Evolutionary conservation across 2,113 vertebrate genomes (phyloP).

Genomic region (Vulpes lagopus): DNA sequence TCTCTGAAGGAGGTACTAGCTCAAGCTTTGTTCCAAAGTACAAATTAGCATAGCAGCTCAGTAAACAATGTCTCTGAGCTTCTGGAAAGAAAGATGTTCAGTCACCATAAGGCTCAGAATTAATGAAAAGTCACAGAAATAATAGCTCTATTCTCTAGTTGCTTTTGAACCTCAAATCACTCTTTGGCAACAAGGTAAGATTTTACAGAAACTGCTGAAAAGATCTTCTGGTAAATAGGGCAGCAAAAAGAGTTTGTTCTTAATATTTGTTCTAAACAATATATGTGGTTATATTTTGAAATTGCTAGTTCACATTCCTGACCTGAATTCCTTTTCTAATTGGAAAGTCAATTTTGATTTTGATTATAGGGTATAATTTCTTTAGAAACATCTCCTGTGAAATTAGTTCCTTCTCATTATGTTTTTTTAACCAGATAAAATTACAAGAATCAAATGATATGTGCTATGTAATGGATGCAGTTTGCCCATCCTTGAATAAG

Average conservation of each 20-base stretch:
- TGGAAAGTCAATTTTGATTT: conserved; percentile 78
- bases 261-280: conserved; percentile 53
- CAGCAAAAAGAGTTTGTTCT: conserved; percentile 45
- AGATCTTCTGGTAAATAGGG: conserved; percentile 62
- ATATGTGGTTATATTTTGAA: conserved; percentile 79
- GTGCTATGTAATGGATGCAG: conserved; percentile 70
- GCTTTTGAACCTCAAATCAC: conserved; percentile 73
- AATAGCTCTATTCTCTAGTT: conserved; percentile 69
- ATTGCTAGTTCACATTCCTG: conserved; percentile 66
- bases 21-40: conserved; percentile 75
- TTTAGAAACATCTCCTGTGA: conserved; percentile 72
- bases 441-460: conserved; percentile 70
- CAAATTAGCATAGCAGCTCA: conserved; percentile 75
- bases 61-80: conserved; percentile 74
- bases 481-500: conserved; percentile 72
- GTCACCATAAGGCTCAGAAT: conserved; percentile 71
- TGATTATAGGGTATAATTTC: conserved; percentile 79
- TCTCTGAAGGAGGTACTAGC: conserved; percentile 62
- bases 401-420: conserved; percentile 49
- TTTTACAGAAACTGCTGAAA: conserved; percentile 72
- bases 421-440: conserved; percentile 66
- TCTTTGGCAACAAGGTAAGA: conserved; percentile 75
- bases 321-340: conserved; percentile 78
- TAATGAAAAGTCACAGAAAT: conserved; percentile 80
- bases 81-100: conserved; percentile 79